These are phyloP conservation scores for Tragopan temminckii DNA, from an alignment of 2,797 vertebrate species.

Conservation along the genomic window DNA sequence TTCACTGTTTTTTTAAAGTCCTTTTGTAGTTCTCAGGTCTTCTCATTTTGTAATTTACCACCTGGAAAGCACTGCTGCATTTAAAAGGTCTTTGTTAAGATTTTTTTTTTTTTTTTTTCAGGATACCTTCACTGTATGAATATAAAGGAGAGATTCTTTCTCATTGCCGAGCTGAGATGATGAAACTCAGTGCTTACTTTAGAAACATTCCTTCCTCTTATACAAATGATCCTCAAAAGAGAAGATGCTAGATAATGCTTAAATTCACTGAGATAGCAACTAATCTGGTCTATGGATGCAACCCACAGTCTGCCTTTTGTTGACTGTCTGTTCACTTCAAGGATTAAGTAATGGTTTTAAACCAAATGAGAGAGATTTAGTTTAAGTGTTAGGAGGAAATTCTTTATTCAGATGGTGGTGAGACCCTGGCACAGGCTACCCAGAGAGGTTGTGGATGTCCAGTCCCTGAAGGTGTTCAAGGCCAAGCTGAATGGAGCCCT, in stretches of 20 bases:
- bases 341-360: neutral
- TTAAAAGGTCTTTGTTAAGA: neutral
- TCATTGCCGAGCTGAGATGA: neutral
- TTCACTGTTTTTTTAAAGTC: neutral
- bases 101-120: neutral
- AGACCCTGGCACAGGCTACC: neutral
- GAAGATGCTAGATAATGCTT: neutral
- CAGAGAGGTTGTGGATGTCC: neutral
- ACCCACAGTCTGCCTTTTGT: rapidly evolving
- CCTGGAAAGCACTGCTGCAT: neutral
- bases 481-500: neutral
- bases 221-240: neutral
- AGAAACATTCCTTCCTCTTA: neutral
- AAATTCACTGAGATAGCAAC: neutral
- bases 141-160: neutral
- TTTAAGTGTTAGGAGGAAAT: neutral
- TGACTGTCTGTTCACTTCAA: neutral
- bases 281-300: neutral
- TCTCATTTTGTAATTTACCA: neutral
- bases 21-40: neutral
- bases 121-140: neutral
- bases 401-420: neutral
- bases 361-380: neutral
- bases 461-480: neutral
- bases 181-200: neutral